These are phyloP conservation scores for Cheracebus regulus DNA, from an alignment of 2,797 vertebrate genomes.

Conservation along the genomic window DNA sequence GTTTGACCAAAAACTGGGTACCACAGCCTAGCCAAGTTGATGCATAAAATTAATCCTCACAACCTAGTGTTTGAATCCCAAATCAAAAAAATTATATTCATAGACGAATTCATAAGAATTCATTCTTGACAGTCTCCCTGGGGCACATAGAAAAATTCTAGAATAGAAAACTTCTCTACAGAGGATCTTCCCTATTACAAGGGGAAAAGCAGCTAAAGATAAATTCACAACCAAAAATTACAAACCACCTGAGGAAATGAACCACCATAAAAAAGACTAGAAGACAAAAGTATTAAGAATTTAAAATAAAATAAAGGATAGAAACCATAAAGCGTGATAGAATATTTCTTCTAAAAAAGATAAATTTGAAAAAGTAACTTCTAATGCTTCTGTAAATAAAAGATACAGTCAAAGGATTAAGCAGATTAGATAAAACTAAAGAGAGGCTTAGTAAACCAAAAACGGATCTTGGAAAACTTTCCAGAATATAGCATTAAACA, in stretches of 20 bases:
- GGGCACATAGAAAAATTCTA: background rate
- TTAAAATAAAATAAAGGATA: background rate
- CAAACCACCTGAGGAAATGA: background rate
- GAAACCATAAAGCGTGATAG: background rate
- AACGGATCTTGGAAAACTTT: background rate
- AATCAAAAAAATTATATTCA: background rate
- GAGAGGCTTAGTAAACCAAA: background rate
- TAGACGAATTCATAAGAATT: background rate
- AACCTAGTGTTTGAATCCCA: background rate
- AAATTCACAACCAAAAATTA: background rate
- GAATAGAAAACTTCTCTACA: background rate
- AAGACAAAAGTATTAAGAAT: background rate
- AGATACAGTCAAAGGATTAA: background rate
- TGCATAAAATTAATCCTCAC: background rate
- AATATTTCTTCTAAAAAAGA: background rate
- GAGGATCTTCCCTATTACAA: background rate
- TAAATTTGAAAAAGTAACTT: background rate
- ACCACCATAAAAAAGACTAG: background rate
- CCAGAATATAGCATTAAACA: background rate
- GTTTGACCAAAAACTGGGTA: background rate
- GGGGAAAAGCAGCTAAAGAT: background rate
- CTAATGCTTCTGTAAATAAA: background rate
- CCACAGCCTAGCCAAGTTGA: background rate
- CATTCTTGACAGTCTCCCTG: background rate
- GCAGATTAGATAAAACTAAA: background rate